Percentiles rank a stretch among this genome's conserved stretches.
phyloP scores from a whole-genome alignment of 2,113 vertebrate genomes.

The Spea bombifrons region DNA sequence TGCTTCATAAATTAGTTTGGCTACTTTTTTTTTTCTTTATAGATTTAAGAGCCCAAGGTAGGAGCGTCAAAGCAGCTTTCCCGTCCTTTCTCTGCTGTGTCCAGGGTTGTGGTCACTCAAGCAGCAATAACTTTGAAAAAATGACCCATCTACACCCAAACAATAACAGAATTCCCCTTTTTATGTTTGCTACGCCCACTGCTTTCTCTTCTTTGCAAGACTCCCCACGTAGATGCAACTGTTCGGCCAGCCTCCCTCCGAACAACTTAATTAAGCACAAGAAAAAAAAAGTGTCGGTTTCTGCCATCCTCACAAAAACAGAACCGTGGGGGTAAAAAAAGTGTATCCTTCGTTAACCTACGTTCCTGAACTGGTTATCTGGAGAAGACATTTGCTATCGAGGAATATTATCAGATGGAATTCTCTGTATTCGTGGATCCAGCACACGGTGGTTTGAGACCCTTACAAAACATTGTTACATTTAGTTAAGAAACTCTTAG shows the following conservation, averaged over 20 bases:
- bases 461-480: constrained; percentile 34
- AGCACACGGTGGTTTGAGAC: constrained; percentile 52
- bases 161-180: constrained; percentile 83
- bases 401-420: constrained; percentile 46
- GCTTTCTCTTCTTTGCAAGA: constrained; percentile 72
- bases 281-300: constrained; percentile 76
- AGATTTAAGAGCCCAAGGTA: constrained; percentile 62
- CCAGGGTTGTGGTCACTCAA: constrained; percentile 68
- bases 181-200: constrained; percentile 79
- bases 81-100: constrained; percentile 64
- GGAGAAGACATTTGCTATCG: constrained; percentile 57
- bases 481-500: too few relatives aligned
- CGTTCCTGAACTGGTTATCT: constrained; percentile 67
- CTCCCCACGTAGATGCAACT: constrained; percentile 82
- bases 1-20: constrained; percentile 26
- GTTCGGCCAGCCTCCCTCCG: constrained; percentile 77
- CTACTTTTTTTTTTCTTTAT: constrained; percentile 31
- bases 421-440: constrained; percentile 52
- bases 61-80: constrained; percentile 66
- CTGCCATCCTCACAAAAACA: constrained; percentile 75
- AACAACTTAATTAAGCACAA: constrained; percentile 86
- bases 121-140: constrained; percentile 84
- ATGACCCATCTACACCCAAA: constrained; percentile 85
- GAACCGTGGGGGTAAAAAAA: constrained; percentile 64
- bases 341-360: constrained; percentile 62